Evolutionary conservation across 1,140 invertebrate species (phyloP).

Genomic region (Drosophila pandora): DNA sequence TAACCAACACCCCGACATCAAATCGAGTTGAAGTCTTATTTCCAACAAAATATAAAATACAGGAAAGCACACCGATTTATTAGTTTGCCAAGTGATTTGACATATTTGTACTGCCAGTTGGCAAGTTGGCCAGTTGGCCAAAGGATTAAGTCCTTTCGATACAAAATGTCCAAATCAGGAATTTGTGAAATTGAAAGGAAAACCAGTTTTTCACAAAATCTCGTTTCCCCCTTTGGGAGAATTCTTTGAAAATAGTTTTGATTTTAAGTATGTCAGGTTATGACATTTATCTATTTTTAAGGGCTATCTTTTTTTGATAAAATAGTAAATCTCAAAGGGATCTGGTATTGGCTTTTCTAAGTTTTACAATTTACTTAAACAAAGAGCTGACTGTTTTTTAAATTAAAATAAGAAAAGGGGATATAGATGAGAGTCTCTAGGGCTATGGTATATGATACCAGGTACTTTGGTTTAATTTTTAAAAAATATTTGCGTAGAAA

Average conservation of each 20-base stretch:
- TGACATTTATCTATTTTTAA: neutral
- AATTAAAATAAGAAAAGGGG: too few relatives aligned
- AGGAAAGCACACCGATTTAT: neutral
- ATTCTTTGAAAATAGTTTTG: neutral
- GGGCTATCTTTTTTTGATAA: too few relatives aligned
- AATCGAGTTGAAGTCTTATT: neutral
- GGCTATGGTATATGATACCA: too few relatives aligned
- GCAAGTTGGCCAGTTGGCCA: conserved; percentile 1
- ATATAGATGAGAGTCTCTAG: too few relatives aligned
- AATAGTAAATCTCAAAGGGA: neutral
- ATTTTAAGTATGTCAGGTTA: neutral
- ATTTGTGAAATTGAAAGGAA: conserved; percentile 23
- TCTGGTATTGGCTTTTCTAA: neutral
- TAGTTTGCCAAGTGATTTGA: conserved; percentile 13
- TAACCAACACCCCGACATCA: neutral
- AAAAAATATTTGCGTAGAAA: too few relatives aligned
- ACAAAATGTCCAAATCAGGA: conserved; percentile 11
- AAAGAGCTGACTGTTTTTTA: too few relatives aligned
- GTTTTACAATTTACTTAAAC: too few relatives aligned
- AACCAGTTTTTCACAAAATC: neutral
- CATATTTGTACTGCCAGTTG: neutral
- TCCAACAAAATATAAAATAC: neutral
- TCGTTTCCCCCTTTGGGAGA: neutral
- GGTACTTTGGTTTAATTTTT: too few relatives aligned
- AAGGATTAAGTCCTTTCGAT: conserved; percentile 15